phyloP scores from a whole-genome alignment of 2,888 invertebrate genomes.

The Acleris holmiana region DNA sequence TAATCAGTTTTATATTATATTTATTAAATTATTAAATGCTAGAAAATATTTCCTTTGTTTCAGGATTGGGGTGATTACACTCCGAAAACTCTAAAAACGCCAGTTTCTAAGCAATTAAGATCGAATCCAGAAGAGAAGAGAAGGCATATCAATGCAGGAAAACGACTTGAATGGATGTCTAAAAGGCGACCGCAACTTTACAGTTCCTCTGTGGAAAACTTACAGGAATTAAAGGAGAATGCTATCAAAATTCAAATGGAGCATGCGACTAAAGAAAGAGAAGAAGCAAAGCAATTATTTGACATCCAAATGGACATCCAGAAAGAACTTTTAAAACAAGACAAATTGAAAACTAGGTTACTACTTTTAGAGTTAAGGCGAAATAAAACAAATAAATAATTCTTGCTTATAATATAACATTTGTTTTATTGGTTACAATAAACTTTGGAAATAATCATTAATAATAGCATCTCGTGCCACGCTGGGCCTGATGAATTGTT shows the following conservation, averaged over 20 bases:
- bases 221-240: background rate
- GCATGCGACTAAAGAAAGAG: background rate
- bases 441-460: background rate
- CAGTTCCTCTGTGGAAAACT: background rate
- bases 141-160: background rate
- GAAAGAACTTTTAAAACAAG: background rate
- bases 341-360: background rate
- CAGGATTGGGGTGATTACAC: conserved; percentile 1
- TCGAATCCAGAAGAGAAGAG: background rate
- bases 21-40: background rate
- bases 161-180: conserved; percentile 2
- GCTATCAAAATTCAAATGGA: background rate
- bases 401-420: background rate
- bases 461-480: conserved; percentile 1
- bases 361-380: conserved; percentile 1
- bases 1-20: too few relatives aligned
- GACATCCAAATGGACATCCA: background rate
- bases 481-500: background rate
- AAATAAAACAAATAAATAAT: conserved; percentile 1
- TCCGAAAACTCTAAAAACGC: background rate
- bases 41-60: background rate
- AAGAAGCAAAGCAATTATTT: background rate
- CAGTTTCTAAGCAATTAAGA: background rate
- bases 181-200: background rate
- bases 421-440: conserved; percentile 1